These are phyloP conservation scores for Vireo griseus DNA, from an alignment of 2,797 vertebrate species.

Conservation along the genomic window DNA sequence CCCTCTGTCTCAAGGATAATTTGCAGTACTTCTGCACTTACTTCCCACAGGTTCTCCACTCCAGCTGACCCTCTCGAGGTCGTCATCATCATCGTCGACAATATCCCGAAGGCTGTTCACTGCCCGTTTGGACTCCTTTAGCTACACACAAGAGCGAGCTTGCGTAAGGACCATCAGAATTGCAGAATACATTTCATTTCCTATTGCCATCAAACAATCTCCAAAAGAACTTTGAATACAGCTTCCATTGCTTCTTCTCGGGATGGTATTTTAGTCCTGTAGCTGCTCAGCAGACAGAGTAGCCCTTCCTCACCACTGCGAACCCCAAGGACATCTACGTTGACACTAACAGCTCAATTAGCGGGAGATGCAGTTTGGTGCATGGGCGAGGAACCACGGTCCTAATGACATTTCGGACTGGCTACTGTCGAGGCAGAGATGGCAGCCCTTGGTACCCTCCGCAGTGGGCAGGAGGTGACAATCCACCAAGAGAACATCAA, in stretches of 20 bases:
- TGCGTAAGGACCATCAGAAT: neutral
- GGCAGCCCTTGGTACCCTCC: accelerated
- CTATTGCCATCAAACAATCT: neutral
- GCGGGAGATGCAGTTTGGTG: neutral
- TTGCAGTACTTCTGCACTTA: constrained; percentile 70
- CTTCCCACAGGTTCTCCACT: constrained; percentile 93
- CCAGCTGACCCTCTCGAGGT: constrained; percentile 92
- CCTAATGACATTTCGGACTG: neutral
- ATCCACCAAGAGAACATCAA: accelerated
- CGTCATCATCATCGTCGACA: constrained; percentile 83
- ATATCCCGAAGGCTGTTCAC: constrained; percentile 87
- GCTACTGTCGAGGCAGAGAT: accelerated
- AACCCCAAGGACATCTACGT: neutral
- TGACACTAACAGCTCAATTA: neutral
- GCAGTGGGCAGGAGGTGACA: neutral
- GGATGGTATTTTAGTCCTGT: neutral
- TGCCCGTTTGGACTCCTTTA: constrained; percentile 89
- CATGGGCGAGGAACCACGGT: accelerated
- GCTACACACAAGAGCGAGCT: constrained; percentile 64
- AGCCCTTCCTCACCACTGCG: neutral
- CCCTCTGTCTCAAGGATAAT: neutral
- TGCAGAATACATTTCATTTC: neutral
- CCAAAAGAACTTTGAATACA: neutral
- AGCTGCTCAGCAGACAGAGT: neutral
- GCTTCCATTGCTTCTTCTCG: neutral